phyloP scores from a whole-genome alignment of 2,113 vertebrate genomes.

The Rhabdomys dilectus region DNA sequence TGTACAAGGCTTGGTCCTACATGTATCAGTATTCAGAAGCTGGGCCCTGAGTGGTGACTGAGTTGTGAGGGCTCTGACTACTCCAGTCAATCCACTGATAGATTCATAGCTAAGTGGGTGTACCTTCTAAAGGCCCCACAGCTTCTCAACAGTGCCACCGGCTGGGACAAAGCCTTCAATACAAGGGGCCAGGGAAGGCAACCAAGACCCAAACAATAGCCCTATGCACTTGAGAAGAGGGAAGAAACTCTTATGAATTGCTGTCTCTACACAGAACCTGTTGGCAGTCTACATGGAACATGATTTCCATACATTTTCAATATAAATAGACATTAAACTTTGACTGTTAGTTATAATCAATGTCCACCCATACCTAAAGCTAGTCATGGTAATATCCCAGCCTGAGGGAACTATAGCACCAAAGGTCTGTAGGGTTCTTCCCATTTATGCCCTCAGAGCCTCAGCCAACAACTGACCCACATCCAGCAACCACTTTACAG shows the following conservation, averaged over 20 bases:
- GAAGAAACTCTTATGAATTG: not conserved
- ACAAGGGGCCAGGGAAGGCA: not conserved
- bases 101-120: not conserved
- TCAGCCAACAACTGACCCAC: not conserved
- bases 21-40: not conserved
- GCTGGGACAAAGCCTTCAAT: not conserved
- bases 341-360: not conserved
- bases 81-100: not conserved
- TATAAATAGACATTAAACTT: not conserved
- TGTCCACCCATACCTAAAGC: not conserved
- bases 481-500: not conserved
- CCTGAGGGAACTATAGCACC: not conserved
- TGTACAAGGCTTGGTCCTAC: not conserved
- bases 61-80: too few relatives aligned
- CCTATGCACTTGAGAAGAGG: not conserved
- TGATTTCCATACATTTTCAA: not conserved
- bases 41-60: not conserved
- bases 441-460: not conserved
- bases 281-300: not conserved
- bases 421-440: not conserved
- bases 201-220: not conserved
- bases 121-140: not conserved
- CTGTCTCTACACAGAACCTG: not conserved
- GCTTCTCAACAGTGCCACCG: not conserved
- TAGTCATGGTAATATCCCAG: not conserved